A percentile compares a stretch with the other conserved stretches of the same genome.
Evolutionary conservation across 2,113 vertebrate genomes (phyloP).

Genomic region (Gobio gobio): DNA sequence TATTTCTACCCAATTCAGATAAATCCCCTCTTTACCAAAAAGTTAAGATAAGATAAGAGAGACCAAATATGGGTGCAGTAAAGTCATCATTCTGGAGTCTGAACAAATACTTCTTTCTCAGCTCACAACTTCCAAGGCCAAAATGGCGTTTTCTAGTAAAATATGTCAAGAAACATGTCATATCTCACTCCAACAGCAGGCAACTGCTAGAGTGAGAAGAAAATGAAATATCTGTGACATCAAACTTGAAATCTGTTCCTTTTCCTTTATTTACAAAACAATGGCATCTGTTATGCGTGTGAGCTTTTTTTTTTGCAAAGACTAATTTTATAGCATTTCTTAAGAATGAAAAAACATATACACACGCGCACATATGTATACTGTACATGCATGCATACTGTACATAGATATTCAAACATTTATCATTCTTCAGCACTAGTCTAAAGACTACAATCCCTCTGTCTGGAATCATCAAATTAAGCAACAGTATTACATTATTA

Average conservation of each 20-base stretch:
- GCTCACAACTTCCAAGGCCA: background rate
- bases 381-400: background rate
- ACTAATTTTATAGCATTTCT: slow-evolving; percentile 35
- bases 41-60: background rate
- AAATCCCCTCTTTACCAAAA: background rate
- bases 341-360: background rate
- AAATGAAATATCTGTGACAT: slow-evolving; percentile 19
- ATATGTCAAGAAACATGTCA: background rate
- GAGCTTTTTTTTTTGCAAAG: slow-evolving; percentile 38
- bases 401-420: too few species aligned
- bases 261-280: slow-evolving; percentile 46
- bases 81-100: background rate
- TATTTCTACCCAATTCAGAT: background rate
- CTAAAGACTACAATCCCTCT: too few species aligned
- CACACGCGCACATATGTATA: background rate
- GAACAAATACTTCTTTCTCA: slow-evolving; percentile 5
- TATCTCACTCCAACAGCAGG: background rate
- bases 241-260: slow-evolving; percentile 30
- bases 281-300: slow-evolving; percentile 52
- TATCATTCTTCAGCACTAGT: too few species aligned
- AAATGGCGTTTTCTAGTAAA: background rate
- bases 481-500: too few species aligned
- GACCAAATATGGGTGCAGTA: background rate
- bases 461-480: too few species aligned
- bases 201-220: slow-evolving; percentile 20